Base-by-base conservation (phyloP, 92 coral and sea anemone genomes). In the Palythoa caribaeorum region DNA sequence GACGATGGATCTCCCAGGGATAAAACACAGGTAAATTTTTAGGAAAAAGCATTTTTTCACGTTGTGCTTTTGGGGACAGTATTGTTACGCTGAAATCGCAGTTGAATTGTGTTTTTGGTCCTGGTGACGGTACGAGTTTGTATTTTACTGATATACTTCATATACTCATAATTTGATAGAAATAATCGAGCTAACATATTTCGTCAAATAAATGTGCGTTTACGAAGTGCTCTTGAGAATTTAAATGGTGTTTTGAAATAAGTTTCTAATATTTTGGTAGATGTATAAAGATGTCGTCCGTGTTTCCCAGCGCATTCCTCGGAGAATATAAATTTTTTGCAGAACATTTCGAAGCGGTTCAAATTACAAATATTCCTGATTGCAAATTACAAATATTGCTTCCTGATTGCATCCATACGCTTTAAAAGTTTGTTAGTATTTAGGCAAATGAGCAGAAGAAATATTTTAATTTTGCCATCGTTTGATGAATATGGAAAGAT, bases 1-100 rank as follows among this genome's bases (percentile, higher is more conserved):
- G 99, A 96, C 84, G 99, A 97, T 92, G 96, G 91, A 13, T 97
- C 99, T 3, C 99, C 99, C 6, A 95, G 99, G 78, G 99, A 97
- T 35, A 86, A 97, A 81, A 91, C 90, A 10, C 99, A 97, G 99
- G 99, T 94, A 80, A 68, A 15, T 13, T 47, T 71, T 9, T 80
- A 65, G 38, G 17, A 11, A 62, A 9, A 63, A 80, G 40, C 66
- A 55, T 44, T 47, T 20, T 81, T 28, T 51, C 86, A 48, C 13
- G 60, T 7, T 63, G 50, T 66, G 65, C 47, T 14, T 80, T 66
- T 81, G 52, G 71, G 57, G 59, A 62, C 83, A 51, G 35, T 44
- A 74, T 19, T 71, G 15, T 72, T 80, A 17, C 10, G 2, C 70
- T 63, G 70, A 76, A 76, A 39, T 8, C 55, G 13, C 28, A 28